phyloP scores from a whole-genome alignment of 64 coral and sea anemone species.

The Porites lutea region DNA sequence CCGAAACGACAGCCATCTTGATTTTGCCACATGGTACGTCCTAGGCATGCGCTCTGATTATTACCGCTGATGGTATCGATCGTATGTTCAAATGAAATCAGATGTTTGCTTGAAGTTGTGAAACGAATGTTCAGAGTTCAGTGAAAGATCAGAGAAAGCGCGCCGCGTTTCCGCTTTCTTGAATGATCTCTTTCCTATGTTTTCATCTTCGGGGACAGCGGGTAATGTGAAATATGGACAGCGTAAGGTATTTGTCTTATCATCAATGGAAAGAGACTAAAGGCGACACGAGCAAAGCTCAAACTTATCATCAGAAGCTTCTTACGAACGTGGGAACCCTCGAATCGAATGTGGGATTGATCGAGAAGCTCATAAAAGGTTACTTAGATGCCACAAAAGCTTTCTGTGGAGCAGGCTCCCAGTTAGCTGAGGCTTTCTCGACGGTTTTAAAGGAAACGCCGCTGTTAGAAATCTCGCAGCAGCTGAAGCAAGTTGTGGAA shows the following conservation, averaged over 20 bases:
- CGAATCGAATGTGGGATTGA: conserved; percentile 78
- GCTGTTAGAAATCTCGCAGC: conserved; percentile 93
- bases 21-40: neutral
- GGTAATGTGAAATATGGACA: conserved; percentile 70
- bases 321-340: conserved; percentile 87
- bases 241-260: conserved; percentile 91
- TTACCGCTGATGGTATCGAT: neutral
- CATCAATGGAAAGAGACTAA: conserved; percentile 96
- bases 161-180: neutral
- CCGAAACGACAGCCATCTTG: conserved; percentile 68
- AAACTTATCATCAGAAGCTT: conserved; percentile 83
- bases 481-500: conserved; percentile 96
- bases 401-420: conserved; percentile 94
- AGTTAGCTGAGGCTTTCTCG: conserved; percentile 91
- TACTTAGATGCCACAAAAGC: conserved; percentile 95
- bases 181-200: neutral
- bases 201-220: neutral
- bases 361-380: conserved; percentile 87
- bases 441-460: conserved; percentile 95
- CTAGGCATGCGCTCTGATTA: neutral
- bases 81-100: neutral
- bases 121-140: neutral
- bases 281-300: conserved; percentile 52
- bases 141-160: neutral
- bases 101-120: conserved; percentile 30